phyloP scores from a whole-genome alignment of 2,888 invertebrate genomes.

The Tenthredo distinguenda region DNA sequence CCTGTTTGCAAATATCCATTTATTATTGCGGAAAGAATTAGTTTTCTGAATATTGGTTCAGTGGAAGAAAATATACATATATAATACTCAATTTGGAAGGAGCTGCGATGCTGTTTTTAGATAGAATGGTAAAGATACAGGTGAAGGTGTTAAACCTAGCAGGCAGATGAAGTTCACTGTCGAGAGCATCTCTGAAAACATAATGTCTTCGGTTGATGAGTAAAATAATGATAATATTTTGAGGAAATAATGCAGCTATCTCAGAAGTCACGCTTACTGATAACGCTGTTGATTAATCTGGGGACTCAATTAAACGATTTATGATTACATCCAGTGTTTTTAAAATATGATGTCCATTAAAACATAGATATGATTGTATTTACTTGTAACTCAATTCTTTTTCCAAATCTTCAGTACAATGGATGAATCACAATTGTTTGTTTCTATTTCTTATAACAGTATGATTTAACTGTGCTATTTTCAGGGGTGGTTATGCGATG shows the following conservation, averaged over 20 bases:
- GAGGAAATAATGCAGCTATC: background rate
- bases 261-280: background rate
- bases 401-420: background rate
- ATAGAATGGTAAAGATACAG: background rate
- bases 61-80: background rate
- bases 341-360: background rate
- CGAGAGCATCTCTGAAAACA: background rate
- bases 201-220: background rate
- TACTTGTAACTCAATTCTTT: background rate
- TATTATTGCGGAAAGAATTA: too few relatives aligned
- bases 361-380: conserved; percentile 2
- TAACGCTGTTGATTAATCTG: background rate
- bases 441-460: conserved; percentile 13
- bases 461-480: conserved; percentile 60
- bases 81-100: background rate
- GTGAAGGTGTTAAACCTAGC: background rate
- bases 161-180: background rate
- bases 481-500: conserved; percentile 87
- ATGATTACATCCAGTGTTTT: background rate
- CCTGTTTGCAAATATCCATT: background rate
- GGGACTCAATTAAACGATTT: background rate
- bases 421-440: background rate
- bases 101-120: background rate
- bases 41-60: too few relatives aligned
- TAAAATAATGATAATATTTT: background rate